Evolutionary conservation across 2,797 vertebrate genomes (phyloP).

Genomic region (Periparus ater): DNA sequence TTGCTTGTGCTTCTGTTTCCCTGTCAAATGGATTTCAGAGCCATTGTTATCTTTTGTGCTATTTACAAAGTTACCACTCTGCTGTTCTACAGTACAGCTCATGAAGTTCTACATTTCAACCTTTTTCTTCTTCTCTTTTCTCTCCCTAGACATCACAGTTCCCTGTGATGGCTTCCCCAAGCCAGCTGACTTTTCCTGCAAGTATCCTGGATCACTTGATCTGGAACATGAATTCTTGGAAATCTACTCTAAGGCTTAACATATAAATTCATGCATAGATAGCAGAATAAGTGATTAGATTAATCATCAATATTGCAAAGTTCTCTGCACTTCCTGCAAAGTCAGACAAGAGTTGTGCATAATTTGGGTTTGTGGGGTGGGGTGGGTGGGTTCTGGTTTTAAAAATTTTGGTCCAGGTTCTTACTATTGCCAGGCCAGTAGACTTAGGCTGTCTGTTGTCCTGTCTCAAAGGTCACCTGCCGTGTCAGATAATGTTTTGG

Average conservation of each 20-base stretch:
- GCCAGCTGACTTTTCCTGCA: neutral
- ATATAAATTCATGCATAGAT: neutral
- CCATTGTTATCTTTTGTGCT: slow-evolving; percentile 19
- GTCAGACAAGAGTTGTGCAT: neutral
- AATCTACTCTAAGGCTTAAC: neutral
- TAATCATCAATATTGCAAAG: neutral
- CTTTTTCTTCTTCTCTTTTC: neutral
- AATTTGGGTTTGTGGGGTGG: neutral
- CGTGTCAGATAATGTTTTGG: neutral
- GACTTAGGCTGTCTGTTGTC: neutral
- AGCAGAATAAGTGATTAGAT: neutral
- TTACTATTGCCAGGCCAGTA: neutral
- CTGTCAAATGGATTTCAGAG: slow-evolving; percentile 17
- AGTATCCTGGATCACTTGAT: neutral
- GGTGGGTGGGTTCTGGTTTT: neutral
- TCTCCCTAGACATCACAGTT: neutral
- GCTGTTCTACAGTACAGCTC: neutral
- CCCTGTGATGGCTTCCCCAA: neutral
- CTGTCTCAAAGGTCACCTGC: neutral
- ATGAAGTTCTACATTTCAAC: neutral
- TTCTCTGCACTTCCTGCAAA: neutral
- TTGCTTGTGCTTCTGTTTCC: neutral
- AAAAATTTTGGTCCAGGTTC: neutral
- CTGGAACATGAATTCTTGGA: neutral
- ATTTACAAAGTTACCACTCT: neutral